phyloP scores from a whole-genome alignment of 2,113 vertebrate genomes.

The Falcunculus frontatus region DNA sequence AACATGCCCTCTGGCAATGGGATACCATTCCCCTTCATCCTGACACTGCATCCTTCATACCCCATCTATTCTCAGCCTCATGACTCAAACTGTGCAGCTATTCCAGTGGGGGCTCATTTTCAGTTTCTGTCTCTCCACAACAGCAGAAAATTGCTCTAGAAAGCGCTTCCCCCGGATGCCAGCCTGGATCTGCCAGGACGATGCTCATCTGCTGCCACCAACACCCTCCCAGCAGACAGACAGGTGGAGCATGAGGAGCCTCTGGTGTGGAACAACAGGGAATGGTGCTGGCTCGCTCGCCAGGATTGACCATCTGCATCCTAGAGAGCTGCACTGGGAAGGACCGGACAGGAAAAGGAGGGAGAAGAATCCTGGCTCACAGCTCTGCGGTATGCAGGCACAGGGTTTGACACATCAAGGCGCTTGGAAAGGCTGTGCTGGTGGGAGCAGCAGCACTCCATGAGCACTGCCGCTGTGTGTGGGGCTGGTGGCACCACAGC shows the following conservation, averaged over 20 bases:
- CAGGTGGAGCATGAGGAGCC: not conserved
- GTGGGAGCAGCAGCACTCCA: not conserved
- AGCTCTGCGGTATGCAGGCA: not conserved
- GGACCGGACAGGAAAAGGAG: not conserved
- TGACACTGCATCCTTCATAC: not conserved
- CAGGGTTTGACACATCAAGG: fast-evolving
- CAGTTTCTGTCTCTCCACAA: not conserved
- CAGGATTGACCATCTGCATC: not conserved
- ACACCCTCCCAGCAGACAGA: not conserved
- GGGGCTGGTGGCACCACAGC: fast-evolving
- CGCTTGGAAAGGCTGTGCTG: fast-evolving
- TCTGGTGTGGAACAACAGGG: not conserved
- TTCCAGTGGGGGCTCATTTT: not conserved
- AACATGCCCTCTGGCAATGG: not conserved
- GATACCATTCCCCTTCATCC: not conserved
- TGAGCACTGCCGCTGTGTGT: fast-evolving
- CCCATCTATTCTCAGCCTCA: not conserved
- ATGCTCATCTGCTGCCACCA: not conserved
- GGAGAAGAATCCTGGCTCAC: not conserved
- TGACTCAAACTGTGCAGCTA: not conserved
- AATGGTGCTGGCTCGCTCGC: not conserved
- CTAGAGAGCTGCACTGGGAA: not conserved
- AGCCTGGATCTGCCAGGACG: not conserved
- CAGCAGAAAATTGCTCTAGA: not conserved
- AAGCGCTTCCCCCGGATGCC: not conserved